Conservation (phyloP, 2,888 invertebrate genomes). For the Clepsis dumicolana region DNA sequence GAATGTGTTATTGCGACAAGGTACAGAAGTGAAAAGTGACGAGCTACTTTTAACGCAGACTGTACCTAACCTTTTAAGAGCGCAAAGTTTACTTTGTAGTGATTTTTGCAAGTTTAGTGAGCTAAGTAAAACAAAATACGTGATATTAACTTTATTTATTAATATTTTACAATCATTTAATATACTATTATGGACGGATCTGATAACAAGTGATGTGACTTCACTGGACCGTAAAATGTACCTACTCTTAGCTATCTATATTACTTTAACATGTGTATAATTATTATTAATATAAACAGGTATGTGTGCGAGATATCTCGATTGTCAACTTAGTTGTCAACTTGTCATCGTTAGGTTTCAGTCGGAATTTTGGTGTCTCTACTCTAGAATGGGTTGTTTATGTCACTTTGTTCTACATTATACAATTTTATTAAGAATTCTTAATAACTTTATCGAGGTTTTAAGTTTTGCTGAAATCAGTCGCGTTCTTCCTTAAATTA, state of each 20-base stretch:
- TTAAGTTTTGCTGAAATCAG: background rate
- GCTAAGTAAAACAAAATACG: constrained; percentile 13
- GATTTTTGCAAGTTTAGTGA: background rate
- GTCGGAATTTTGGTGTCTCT: constrained; percentile 1
- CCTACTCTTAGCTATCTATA: constrained; percentile 23
- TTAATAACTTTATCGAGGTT: background rate
- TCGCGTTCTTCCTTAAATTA: background rate
- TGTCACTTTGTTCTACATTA: background rate
- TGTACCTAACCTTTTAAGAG: no score
- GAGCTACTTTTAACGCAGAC: no score
- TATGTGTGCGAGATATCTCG: constrained; percentile 46
- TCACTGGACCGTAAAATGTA: constrained; percentile 36
- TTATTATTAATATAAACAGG: background rate
- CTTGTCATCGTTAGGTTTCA: background rate
- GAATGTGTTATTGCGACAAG: no score
- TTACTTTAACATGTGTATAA: constrained; percentile 31
- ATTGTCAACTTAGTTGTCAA: constrained; percentile 40
- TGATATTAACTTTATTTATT: constrained; percentile 43
- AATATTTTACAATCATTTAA: constrained; percentile 42
- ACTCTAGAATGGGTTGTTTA: background rate
- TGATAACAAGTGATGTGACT: constrained; percentile 34
- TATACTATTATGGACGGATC: constrained; percentile 31
- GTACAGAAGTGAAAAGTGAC: no score
- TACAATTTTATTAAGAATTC: background rate
- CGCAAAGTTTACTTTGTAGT: background rate